Percentiles rank a stretch among this genome's conserved stretches.
These are phyloP conservation scores for Tromatobia lineatoria DNA, from an alignment of 2,888 invertebrate species.

Conservation along the genomic window DNA sequence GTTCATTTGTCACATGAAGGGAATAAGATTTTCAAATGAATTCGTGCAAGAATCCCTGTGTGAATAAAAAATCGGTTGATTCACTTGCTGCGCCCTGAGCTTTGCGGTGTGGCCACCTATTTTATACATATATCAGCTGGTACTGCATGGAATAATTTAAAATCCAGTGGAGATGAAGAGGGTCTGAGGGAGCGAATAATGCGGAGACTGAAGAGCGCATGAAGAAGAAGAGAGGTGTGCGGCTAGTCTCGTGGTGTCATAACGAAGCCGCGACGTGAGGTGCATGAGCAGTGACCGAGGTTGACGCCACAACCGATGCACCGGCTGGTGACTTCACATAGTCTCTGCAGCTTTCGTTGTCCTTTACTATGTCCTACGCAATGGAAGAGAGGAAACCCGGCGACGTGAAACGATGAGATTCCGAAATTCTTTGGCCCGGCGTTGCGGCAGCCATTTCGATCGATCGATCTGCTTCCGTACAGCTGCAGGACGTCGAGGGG, in stretches of 20 bases:
- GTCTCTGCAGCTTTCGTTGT: neutral
- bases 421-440: slow-evolving; percentile 8
- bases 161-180: slow-evolving; percentile 15
- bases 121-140: neutral
- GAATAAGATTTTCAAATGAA: slow-evolving; percentile 20
- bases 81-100: neutral
- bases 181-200: slow-evolving; percentile 5
- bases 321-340: slow-evolving; percentile 24
- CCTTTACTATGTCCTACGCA: neutral
- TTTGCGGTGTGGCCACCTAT: neutral
- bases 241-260: slow-evolving; percentile 3
- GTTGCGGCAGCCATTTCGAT: neutral
- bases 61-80: neutral
- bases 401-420: slow-evolving; percentile 8
- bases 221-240: neutral
- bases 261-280: slow-evolving; percentile 33
- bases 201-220: too few relatives aligned
- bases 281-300: neutral
- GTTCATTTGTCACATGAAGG: slow-evolving; percentile 7
- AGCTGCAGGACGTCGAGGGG: neutral
- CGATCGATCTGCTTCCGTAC: slow-evolving; percentile 13
- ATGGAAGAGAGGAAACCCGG: neutral
- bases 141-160: slow-evolving; percentile 17
- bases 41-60: neutral
- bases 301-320: neutral